phyloP scores from a whole-genome alignment of 2,797 vertebrate genomes.

The Buceros bicornis region DNA sequence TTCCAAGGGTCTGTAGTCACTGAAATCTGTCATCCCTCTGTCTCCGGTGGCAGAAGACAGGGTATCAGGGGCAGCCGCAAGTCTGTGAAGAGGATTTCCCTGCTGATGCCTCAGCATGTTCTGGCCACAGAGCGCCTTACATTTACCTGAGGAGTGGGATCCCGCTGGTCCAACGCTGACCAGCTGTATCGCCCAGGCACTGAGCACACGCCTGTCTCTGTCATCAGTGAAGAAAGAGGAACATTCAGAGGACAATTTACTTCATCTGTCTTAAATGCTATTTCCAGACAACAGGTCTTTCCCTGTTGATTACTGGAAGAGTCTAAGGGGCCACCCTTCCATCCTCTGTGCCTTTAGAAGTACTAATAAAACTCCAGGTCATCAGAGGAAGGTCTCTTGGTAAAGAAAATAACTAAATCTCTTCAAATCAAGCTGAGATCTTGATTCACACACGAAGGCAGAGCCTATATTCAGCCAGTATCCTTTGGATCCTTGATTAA shows the following conservation, averaged over 20 bases:
- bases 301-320: neutral
- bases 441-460: neutral
- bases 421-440: neutral
- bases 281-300: neutral
- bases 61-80: neutral
- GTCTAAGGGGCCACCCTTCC: neutral
- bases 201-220: neutral
- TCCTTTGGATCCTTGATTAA: neutral
- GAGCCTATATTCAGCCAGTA: neutral
- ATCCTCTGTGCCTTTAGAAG: neutral
- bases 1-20: neutral
- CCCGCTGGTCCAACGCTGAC: accelerated
- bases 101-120: neutral
- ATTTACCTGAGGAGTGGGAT: neutral
- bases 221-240: neutral
- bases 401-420: neutral
- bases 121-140: neutral
- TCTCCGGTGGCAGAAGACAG: neutral
- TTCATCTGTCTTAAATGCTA: neutral
- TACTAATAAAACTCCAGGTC: neutral
- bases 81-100: neutral
- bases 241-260: neutral
- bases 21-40: accelerated
- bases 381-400: neutral
- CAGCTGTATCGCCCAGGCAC: neutral